Evolutionary conservation across 2,113 vertebrate species (phyloP).

Genomic region (Salvator merianae): DNA sequence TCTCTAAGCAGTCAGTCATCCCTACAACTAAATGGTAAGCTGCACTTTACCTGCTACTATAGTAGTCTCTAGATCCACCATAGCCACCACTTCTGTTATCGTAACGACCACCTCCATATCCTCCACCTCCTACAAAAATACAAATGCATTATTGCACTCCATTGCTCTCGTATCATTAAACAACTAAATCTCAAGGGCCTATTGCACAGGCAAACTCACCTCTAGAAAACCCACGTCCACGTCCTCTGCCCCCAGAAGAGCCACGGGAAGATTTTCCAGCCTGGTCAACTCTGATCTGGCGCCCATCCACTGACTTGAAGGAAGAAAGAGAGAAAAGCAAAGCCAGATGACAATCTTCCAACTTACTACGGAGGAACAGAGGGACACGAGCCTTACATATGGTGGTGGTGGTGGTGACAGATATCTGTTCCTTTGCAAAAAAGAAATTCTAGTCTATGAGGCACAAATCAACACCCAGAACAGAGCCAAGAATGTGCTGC

Average conservation of each 20-base stretch:
- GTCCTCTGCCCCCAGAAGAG: constrained; percentile 75
- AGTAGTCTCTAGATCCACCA: constrained; percentile 69
- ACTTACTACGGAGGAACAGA: background rate
- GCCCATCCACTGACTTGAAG: constrained; percentile 83
- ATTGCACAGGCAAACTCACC: constrained; percentile 61
- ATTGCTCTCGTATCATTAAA: background rate
- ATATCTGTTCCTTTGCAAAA: background rate
- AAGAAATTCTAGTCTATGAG: too few species aligned
- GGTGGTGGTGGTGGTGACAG: too few species aligned
- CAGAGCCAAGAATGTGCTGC: too few species aligned
- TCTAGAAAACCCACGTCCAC: constrained; percentile 76
- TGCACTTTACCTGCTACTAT: constrained; percentile 56
- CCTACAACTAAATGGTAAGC: background rate
- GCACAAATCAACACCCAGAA: too few species aligned
- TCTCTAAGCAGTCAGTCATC: background rate
- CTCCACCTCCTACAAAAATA: constrained; percentile 62
- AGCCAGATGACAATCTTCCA: background rate
- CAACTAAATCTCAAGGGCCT: background rate
- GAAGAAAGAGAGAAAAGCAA: background rate
- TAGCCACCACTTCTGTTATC: constrained; percentile 75
- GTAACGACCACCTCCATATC: constrained; percentile 74
- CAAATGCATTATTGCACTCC: background rate
- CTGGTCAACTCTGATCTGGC: constrained; percentile 86
- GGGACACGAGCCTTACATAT: background rate
- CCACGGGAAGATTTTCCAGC: constrained; percentile 82